Conservation (phyloP, 2,888 invertebrate genomes). For the Protodeltote pygarga region DNA sequence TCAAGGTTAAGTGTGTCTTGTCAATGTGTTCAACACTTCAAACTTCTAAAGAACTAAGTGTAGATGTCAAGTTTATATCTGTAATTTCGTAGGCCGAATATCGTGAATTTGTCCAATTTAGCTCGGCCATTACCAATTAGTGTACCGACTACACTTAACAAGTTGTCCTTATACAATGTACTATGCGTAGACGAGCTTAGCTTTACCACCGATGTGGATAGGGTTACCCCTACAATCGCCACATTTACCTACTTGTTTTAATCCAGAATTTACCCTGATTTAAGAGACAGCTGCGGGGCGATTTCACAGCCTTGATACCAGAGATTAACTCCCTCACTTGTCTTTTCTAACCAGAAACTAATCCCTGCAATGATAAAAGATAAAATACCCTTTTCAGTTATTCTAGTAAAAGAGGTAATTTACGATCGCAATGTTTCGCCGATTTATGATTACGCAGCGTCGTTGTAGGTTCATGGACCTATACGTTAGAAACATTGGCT, state of each 20-base stretch:
- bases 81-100: conserved; percentile 11
- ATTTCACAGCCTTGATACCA: too few species aligned
- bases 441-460: conserved; percentile 27
- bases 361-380: background rate
- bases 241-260: background rate
- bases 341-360: too few species aligned
- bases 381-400: background rate
- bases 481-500: conserved; percentile 17
- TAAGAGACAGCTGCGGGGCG: too few species aligned
- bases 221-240: conserved; percentile 17
- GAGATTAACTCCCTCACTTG: too few species aligned
- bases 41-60: conserved; percentile 11
- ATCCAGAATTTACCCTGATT: background rate
- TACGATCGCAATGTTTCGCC: conserved; percentile 8
- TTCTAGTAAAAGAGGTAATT: conserved; percentile 7
- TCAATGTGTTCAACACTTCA: too few species aligned
- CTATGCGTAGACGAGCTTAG: conserved; percentile 32
- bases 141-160: conserved; percentile 47
- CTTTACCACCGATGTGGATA: conserved; percentile 3
- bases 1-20: too few species aligned
- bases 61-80: conserved; percentile 14
- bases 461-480: conserved; percentile 24
- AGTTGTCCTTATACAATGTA: conserved; percentile 56
- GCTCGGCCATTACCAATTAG: conserved; percentile 57
- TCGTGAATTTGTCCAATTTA: conserved; percentile 50